Evolutionary conservation across 2,113 vertebrate species (phyloP).

Genomic region (Paralichthys olivaceus): DNA sequence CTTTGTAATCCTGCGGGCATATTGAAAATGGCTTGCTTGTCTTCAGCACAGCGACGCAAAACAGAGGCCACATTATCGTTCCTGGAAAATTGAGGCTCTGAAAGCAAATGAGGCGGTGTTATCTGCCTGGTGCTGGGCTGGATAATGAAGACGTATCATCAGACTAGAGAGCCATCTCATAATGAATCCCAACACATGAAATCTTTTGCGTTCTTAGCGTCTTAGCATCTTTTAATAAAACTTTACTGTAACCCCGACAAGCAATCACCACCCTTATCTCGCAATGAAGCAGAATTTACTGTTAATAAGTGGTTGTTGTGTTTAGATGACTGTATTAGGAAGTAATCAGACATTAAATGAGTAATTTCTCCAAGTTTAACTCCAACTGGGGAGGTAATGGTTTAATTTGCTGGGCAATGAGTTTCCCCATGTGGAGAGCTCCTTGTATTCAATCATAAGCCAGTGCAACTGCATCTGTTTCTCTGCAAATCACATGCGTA

Average conservation of each 20-base stretch:
- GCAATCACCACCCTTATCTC: constrained; percentile 64
- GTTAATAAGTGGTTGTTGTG: constrained; percentile 48
- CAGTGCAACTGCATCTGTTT: constrained; percentile 49
- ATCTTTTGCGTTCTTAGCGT: constrained; percentile 47
- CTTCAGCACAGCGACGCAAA: constrained; percentile 63
- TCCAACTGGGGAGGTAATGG: constrained; percentile 74
- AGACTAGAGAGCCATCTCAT: constrained; percentile 72
- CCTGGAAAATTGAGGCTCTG: constrained; percentile 65
- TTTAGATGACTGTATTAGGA: constrained; percentile 74
- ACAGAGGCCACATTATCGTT: constrained; percentile 71
- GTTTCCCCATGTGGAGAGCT: constrained; percentile 59
- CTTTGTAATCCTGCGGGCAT: constrained; percentile 77
- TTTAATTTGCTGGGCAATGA: constrained; percentile 79
- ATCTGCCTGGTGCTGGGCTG: constrained; percentile 67
- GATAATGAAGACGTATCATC: constrained; percentile 80
- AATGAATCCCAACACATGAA: constrained; percentile 69
- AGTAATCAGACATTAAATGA: constrained; percentile 81
- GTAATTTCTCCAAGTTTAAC: constrained; percentile 80
- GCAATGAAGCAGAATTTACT: constrained; percentile 55
- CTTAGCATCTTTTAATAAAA: constrained; percentile 72
- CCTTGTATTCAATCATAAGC: constrained; percentile 66
- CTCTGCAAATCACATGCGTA: constrained; percentile 17
- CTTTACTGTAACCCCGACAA: constrained; percentile 47
- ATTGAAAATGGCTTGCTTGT: constrained; percentile 72
- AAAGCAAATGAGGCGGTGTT: constrained; percentile 80